Percentiles rank a stretch among this genome's conserved stretches.
These are phyloP conservation scores for Platysternon megacephalum DNA, from an alignment of 2,113 vertebrate species.

Conservation along the genomic window DNA sequence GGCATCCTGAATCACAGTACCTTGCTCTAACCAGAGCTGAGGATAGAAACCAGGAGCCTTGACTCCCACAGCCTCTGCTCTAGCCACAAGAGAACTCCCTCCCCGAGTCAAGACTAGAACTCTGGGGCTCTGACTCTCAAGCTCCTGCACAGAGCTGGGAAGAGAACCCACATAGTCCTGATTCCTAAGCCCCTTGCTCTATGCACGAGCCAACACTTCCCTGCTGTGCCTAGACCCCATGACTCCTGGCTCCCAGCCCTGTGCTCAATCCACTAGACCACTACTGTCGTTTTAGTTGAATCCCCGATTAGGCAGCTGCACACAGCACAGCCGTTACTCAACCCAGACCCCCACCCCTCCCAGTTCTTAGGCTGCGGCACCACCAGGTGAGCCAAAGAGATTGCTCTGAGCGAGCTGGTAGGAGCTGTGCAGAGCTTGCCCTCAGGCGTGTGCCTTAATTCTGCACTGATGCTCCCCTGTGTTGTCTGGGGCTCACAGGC, in stretches of 20 bases:
- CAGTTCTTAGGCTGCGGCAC: not conserved
- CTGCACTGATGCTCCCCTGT: not conserved
- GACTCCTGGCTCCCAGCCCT: rapidly evolving
- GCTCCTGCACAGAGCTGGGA: not conserved
- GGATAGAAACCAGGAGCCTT: not conserved
- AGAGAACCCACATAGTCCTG: not conserved
- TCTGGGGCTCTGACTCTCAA: not conserved
- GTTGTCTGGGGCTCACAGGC: not conserved
- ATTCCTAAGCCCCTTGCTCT: not conserved
- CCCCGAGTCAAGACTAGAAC: not conserved
- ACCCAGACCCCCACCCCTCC: not conserved
- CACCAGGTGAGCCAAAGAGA: too few species aligned
- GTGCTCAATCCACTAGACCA: not conserved
- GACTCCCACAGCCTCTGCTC: not conserved
- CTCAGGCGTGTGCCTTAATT: not conserved
- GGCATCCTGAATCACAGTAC: not conserved
- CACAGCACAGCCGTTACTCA: not conserved
- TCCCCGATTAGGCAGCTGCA: not conserved
- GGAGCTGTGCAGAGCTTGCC: too few species aligned
- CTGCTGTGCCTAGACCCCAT: not conserved
- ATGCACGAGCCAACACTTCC: too few species aligned
- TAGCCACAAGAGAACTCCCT: not conserved
- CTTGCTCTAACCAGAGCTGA: not conserved
- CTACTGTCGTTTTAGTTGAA: not conserved
- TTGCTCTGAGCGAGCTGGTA: too few species aligned